A percentile compares a stretch with the other conserved stretches of the same genome.
Evolutionary conservation across 1,140 invertebrate species (phyloP).

Genomic region (Pomacea maculata): DNA sequence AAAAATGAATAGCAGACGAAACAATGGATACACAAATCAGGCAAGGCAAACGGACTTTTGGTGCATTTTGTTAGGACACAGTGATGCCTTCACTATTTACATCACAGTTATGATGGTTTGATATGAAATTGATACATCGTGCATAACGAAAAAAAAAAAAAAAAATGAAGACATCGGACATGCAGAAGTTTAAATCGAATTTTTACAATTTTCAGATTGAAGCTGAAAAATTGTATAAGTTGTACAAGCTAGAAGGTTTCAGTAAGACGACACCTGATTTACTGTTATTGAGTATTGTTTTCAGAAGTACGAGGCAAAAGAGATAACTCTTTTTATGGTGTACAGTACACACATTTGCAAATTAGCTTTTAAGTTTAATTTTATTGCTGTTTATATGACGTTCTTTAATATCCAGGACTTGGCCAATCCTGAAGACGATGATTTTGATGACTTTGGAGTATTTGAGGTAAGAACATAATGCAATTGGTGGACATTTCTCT

Average conservation of each 20-base stretch:
- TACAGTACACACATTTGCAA: not conserved
- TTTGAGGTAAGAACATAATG: slow-evolving; percentile 49
- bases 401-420: slow-evolving; percentile 11
- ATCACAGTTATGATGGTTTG: not conserved
- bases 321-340: too few species aligned
- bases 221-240: too few species aligned
- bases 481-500: not conserved
- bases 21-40: not conserved
- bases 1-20: not conserved
- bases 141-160: not conserved
- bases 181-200: too few species aligned
- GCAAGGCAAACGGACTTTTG: not conserved
- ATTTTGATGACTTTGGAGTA: slow-evolving; percentile 58
- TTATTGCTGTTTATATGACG: too few species aligned
- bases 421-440: slow-evolving; percentile 46
- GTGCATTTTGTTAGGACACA: not conserved
- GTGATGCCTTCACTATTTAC: not conserved
- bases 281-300: not conserved
- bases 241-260: too few species aligned
- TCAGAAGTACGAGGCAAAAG: too few species aligned
- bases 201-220: too few species aligned
- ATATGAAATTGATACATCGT: not conserved
- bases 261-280: too few species aligned
- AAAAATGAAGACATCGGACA: too few species aligned
- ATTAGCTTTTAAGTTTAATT: too few species aligned